These are phyloP conservation scores for Alosa alosa DNA, from an alignment of 2,113 vertebrate species.

Conservation along the genomic window DNA sequence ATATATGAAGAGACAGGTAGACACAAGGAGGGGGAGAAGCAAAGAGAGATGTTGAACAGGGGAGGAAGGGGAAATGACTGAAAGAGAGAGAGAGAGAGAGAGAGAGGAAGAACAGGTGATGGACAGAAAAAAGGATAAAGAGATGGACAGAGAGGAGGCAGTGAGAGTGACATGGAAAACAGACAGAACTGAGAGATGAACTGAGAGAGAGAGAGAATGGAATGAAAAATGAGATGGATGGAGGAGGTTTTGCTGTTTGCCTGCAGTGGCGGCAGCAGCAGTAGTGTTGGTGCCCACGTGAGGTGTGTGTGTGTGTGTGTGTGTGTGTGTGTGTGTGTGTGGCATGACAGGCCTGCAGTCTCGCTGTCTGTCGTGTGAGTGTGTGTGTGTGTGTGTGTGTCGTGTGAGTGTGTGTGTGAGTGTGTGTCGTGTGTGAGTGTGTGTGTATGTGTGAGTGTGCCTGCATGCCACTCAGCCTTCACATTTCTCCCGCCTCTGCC, in stretches of 20 bases:
- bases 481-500: background rate
- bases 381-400: background rate
- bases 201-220: no score
- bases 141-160: slow-evolving; percentile 1
- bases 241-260: background rate
- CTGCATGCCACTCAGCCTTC: background rate
- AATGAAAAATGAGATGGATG: background rate
- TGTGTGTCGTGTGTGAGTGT: background rate
- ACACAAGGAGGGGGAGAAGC: background rate
- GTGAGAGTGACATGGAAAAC: slow-evolving; percentile 43
- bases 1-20: slow-evolving; percentile 14
- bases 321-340: background rate
- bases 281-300: background rate
- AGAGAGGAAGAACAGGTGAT: slow-evolving; percentile 22
- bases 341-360: background rate
- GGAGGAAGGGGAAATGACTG: slow-evolving; percentile 41
- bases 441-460: background rate
- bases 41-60: background rate
- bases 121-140: slow-evolving; percentile 19
- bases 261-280: background rate
- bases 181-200: no score
- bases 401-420: background rate
- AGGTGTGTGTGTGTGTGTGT: background rate
- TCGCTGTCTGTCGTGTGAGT: background rate
- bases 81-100: slow-evolving; percentile 21